Evolutionary conservation across 2,797 vertebrate species (phyloP), one percentile per base, ranked within the genome.

Genomic region (Salarias fasciatus): DNA sequence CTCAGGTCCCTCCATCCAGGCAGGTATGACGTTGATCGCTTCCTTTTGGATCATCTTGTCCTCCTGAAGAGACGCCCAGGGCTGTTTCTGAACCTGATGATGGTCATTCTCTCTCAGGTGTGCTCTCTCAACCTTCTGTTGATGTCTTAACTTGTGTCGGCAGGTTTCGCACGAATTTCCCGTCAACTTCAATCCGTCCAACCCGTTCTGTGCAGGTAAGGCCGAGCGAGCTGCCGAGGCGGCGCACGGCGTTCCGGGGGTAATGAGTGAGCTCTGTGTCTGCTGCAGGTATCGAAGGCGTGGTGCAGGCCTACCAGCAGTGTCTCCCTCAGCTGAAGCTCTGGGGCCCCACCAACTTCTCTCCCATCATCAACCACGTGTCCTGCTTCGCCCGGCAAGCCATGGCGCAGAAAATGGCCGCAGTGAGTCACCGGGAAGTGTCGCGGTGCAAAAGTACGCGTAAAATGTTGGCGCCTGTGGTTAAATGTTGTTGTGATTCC

Each of bases 91-190:
- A 18, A 24, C 18, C 2, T 24, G 24, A 24, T 24, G 18, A 24
- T 24, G 18, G 18, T 24, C 3, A 24, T n/a, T n/a, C n/a, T n/a
- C n/a, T n/a, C n/a, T n/a, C n/a, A n/a, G n/a, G n/a, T n/a, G n/a
- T n/a, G n/a, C n/a, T n/a, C n/a, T n/a, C n/a, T n/a, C n/a, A n/a
- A n/a, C n/a, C n/a, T 24, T 24, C 24, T 3, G 24, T 2, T 3
- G 3, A 24, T 3, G 18, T 24, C 18, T 24, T 18, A 24, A 3
- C 18, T 24, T 24, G 18, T 24, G 2, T 24, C 18, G 3, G 18
- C 86, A 99, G 97, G 96, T 99, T 59, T 98, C 96, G 6, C 97
- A 99, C 37, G 94, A 97, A 70, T 99, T 99, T 82, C 95, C 97
- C 11, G 67, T 99, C 73, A 99, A 96, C 80, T 99, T 99, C 84